Conservation (phyloP, 2,888 invertebrate genomes). For the Tanytarsus gracilentus region DNA sequence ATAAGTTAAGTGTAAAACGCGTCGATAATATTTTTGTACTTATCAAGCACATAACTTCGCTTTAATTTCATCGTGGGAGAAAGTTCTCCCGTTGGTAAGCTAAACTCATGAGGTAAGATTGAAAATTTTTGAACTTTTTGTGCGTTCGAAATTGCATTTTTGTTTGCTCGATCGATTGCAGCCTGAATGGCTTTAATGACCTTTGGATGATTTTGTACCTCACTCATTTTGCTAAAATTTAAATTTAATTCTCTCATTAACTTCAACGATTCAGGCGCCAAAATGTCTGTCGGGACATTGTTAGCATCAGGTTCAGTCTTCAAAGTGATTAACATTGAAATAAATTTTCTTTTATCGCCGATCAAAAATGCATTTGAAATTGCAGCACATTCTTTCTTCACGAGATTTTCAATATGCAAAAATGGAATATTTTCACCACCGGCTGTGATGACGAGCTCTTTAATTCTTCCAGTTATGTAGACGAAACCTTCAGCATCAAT, state of each 20-base stretch:
- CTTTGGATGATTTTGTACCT: constrained; percentile 46
- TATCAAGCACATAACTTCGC: too few relatives aligned
- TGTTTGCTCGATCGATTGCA: background rate
- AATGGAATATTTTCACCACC: constrained; percentile 91
- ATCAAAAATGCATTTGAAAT: constrained; percentile 77
- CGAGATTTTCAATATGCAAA: constrained; percentile 71
- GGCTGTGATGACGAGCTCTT: constrained; percentile 84
- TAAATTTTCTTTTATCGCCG: constrained; percentile 79
- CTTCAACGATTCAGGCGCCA: constrained; percentile 54
- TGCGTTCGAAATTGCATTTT: constrained; percentile 58
- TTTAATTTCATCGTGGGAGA: too few relatives aligned
- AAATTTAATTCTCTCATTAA: constrained; percentile 64
- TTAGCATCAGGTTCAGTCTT: constrained; percentile 70
- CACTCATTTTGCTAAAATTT: constrained; percentile 59
- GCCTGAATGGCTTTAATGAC: constrained; percentile 34
- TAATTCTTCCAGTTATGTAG: constrained; percentile 65
- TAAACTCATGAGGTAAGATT: too few relatives aligned
- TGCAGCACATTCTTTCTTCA: constrained; percentile 64
- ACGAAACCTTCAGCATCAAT: constrained; percentile 65
- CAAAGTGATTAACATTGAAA: constrained; percentile 73
- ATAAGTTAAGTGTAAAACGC: too few relatives aligned
- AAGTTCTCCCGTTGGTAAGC: constrained; percentile 74
- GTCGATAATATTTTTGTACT: too few relatives aligned
- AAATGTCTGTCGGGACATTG: constrained; percentile 59
- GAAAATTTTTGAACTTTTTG: constrained; percentile 83